Evolutionary conservation across 2,797 vertebrate species (phyloP).

Genomic region (Tamandua tetradactyla): DNA sequence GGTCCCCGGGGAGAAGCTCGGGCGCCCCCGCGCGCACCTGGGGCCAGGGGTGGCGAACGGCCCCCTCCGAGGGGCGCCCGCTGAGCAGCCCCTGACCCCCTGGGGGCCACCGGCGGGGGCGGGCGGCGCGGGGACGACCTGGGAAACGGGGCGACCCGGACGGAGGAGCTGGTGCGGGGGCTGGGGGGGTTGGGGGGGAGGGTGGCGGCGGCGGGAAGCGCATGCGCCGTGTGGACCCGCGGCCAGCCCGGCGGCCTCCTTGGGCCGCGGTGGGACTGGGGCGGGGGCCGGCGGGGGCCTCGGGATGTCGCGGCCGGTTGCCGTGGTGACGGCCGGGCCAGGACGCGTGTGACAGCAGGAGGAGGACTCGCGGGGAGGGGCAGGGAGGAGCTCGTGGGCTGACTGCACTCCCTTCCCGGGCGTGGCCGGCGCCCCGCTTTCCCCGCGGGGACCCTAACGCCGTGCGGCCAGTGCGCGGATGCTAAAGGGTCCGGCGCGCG

Average conservation of each 20-base stretch:
- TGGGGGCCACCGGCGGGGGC: not conserved
- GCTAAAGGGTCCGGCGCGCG: no score
- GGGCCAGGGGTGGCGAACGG: no score
- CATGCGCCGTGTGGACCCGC: not conserved
- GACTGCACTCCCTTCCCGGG: not conserved
- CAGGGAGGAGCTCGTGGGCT: not conserved
- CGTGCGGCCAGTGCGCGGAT: no score
- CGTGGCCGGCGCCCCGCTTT: not conserved
- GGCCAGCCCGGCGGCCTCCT: not conserved
- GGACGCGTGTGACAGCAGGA: not conserved
- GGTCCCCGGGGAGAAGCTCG: not conserved
- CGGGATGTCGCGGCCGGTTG: not conserved
- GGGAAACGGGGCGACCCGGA: fast-evolving
- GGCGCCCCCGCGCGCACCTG: not conserved
- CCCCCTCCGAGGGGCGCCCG: not conserved
- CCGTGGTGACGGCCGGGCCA: not conserved
- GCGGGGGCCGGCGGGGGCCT: not conserved
- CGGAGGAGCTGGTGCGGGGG: no score
- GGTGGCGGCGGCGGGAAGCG: fast-evolving
- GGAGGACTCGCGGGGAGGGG: not conserved
- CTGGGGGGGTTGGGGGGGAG: fast-evolving
- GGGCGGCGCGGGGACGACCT: not conserved
- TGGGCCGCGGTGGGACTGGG: fast-evolving
- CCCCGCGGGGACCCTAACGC: not conserved
- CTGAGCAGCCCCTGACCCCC: not conserved